A percentile compares a stretch with the other conserved stretches of the same genome.
These are phyloP conservation scores for Zaprionus lineosus DNA, from an alignment of 2,888 invertebrate genomes.

Conservation along the genomic window DNA sequence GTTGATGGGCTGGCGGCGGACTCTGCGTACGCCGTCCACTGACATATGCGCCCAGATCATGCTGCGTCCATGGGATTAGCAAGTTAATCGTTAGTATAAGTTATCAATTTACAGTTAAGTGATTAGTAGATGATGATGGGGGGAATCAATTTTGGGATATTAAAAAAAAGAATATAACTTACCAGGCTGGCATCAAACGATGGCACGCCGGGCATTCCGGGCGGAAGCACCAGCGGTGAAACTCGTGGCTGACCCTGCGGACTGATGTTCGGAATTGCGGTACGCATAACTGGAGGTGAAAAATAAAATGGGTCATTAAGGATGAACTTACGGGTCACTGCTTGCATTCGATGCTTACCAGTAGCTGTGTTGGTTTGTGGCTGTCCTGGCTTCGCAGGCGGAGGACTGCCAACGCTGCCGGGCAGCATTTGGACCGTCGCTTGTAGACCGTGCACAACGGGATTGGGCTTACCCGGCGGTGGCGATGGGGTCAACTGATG, in stretches of 20 bases:
- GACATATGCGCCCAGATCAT: constrained; percentile 84
- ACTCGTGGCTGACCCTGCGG: constrained; percentile 86
- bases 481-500: constrained; percentile 78
- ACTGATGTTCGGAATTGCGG: constrained; percentile 86
- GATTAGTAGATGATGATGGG: too few relatives aligned
- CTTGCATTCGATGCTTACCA: constrained; percentile 66
- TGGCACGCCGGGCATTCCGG: constrained; percentile 85
- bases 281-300: constrained; percentile 78
- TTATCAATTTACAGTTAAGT: too few relatives aligned
- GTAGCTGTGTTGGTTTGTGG: constrained; percentile 81
- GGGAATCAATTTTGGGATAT: too few relatives aligned
- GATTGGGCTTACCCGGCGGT: constrained; percentile 77
- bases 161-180: constrained; percentile 83
- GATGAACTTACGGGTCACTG: neutral
- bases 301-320: neutral
- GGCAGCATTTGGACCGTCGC: constrained; percentile 81
- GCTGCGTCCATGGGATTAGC: constrained; percentile 84
- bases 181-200: constrained; percentile 89
- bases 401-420: constrained; percentile 85
- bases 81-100: constrained; percentile 32
- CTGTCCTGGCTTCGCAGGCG: constrained; percentile 80
- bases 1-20: constrained; percentile 94
- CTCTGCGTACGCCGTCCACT: constrained; percentile 85
- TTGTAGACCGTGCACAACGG: constrained; percentile 77
- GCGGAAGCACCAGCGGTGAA: constrained; percentile 83